Evolutionary conservation across 2,888 invertebrate genomes (phyloP).

Genomic region (Scaeva pyrastri): DNA sequence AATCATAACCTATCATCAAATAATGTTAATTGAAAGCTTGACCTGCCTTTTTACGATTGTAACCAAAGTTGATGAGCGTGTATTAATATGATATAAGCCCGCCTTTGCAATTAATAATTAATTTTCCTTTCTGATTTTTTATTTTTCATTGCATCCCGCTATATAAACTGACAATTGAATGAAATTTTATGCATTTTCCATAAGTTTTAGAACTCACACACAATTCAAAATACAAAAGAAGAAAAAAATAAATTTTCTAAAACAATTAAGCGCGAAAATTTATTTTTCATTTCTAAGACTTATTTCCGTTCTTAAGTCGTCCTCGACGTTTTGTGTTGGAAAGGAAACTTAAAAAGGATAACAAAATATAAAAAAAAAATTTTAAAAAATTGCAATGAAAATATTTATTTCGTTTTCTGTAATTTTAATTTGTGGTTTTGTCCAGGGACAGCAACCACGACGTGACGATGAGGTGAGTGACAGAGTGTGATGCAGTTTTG

Average conservation of each 20-base stretch:
- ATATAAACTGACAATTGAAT: conserved; percentile 56
- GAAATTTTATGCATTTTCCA: conserved; percentile 44
- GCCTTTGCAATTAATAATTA: conserved; percentile 45
- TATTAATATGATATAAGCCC: neutral
- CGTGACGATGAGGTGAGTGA: conserved; percentile 73
- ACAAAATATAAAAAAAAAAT: conserved; percentile 15
- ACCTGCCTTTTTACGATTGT: conserved; percentile 47
- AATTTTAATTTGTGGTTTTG: conserved; percentile 65
- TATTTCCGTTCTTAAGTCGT: conserved; percentile 32
- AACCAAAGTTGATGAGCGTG: conserved; percentile 22
- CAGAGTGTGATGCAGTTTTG: neutral
- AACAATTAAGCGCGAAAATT: neutral
- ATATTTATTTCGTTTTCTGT: conserved; percentile 50
- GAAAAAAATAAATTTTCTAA: neutral
- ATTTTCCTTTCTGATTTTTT: conserved; percentile 6
- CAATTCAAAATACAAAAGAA: no score
- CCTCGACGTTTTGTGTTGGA: neutral
- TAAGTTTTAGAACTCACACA: conserved; percentile 28
- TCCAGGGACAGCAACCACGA: conserved; percentile 68
- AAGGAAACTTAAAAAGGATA: conserved; percentile 22
- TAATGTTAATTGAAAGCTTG: conserved; percentile 53
- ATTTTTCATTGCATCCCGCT: neutral
- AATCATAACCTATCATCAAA: conserved; percentile 48
- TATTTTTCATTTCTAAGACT: conserved; percentile 39
- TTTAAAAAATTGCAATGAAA: conserved; percentile 49